These are phyloP conservation scores for Mnemiopsis leidyi DNA, from an alignment of 37 sponge, comb jelly and placozoan species.

Conservation along the genomic window DNA sequence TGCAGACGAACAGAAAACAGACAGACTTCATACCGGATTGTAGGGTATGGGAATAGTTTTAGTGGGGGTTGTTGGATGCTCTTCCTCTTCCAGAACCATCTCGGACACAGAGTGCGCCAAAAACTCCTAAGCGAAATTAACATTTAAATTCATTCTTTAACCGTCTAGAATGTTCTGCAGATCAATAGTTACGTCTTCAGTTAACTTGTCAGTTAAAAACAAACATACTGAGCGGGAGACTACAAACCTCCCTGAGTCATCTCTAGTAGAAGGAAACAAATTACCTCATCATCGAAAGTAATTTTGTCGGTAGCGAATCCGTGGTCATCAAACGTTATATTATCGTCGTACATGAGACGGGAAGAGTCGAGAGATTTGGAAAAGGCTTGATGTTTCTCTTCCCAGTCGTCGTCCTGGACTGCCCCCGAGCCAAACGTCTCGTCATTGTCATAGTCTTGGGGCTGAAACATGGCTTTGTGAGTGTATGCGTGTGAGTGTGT, in stretches of 20 bases:
- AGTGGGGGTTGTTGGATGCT: not conserved
- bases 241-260: too few species aligned
- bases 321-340: slow-evolving; percentile 1
- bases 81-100: slow-evolving; percentile 61
- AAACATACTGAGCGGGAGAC: too few species aligned
- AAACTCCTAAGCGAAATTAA: too few species aligned
- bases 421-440: slow-evolving; percentile 59
- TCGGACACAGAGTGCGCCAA: slow-evolving; percentile 52
- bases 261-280: too few species aligned
- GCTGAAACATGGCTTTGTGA: slow-evolving; percentile 12
- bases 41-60: slow-evolving; percentile 39
- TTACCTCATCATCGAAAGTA: slow-evolving; percentile 45
- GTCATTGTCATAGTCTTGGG: slow-evolving; percentile 39
- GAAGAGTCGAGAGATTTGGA: not conserved
- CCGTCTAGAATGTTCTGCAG: too few species aligned
- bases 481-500: too few species aligned
- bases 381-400: not conserved
- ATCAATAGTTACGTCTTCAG: too few species aligned
- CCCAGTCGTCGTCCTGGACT: slow-evolving; percentile 46
- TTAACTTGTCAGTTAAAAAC: too few species aligned
- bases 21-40: too few species aligned
- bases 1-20: too few species aligned
- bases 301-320: slow-evolving; percentile 1
- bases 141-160: too few species aligned
- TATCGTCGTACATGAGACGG: not conserved